Base-by-base conservation (phyloP, 2,888 invertebrate species). In the Netelia fuscicornis region DNA sequence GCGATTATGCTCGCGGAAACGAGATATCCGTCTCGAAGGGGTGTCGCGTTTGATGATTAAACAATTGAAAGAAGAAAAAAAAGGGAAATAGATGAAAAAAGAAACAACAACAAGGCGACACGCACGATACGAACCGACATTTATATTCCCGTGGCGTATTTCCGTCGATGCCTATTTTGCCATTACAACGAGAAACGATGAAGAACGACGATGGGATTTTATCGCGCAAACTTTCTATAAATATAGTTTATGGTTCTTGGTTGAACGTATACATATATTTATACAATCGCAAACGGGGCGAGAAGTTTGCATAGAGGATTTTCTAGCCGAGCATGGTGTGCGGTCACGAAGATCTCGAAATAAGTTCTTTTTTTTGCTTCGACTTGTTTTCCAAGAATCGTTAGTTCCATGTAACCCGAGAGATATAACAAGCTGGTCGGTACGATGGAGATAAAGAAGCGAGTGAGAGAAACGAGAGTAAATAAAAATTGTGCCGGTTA, bases 1-100 rank as follows among this genome's bases (percentile, higher is more conserved):
- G 11, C 37, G 83, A 85, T 85, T 81, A 81, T 48, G 11, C 76
- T 76, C 80, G 76, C 85, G 85, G 83, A 81, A 85, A 85, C 64
- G 68, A 64, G 79, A 62, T 74, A 74, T 44, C 44, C 37, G 65
- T 72, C 20, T 52, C 68, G n/a, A 62, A 11, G 77, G 76, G 58
- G 20, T 64, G 20, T 72, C 60, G 5, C 13, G 65, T 71, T 10
- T 8, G n/a, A 76, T 23, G 42, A 67, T n/a, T 65, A 13, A 37
- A 58, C 11, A 52, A 74, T 37, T 70, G 62, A 72, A 56, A 56
- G 20, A 17, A 70, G 42, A 64, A 85, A 52, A 68, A 77, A 58
- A 25, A 37, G 77, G 62, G 17, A 68, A 77, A 72, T 30, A 42
- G 30, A 83, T 60, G 42, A 74, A 37, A 23, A 20, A 23, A 20